Evolutionary conservation across 2,797 vertebrate genomes (phyloP).

Genomic region (Borostomias antarcticus): DNA sequence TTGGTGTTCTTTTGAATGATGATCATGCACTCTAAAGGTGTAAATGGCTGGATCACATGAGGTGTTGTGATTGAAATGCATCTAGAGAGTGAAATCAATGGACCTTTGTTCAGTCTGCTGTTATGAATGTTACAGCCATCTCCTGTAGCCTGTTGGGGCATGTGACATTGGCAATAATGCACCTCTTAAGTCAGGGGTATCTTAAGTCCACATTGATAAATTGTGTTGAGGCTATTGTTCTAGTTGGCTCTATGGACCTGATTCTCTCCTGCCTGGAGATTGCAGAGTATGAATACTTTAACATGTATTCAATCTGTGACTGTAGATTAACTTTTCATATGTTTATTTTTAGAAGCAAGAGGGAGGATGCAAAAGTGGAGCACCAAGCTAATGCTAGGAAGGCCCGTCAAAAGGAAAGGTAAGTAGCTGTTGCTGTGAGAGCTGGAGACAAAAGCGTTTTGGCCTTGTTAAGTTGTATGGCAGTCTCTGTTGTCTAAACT

Average conservation of each 20-base stretch:
- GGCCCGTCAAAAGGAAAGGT: constrained; percentile 87
- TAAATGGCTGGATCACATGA: constrained; percentile 18
- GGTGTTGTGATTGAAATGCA: constrained; percentile 34
- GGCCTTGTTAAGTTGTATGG: neutral
- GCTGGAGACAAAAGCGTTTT: neutral
- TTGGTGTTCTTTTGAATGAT: too few species aligned
- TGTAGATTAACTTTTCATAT: too few species aligned
- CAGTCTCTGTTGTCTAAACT: neutral
- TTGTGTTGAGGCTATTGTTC: too few species aligned
- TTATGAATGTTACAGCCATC: constrained; percentile 48
- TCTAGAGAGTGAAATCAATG: constrained; percentile 53
- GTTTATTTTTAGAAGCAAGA: too few species aligned
- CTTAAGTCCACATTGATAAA: neutral
- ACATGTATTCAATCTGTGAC: too few species aligned
- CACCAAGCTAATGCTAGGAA: constrained; percentile 80
- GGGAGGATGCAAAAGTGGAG: constrained; percentile 70
- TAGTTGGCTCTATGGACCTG: too few species aligned
- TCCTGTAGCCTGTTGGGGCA: constrained; percentile 57
- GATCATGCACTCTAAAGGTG: too few species aligned
- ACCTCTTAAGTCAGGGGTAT: neutral
- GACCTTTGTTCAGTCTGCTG: constrained; percentile 47
- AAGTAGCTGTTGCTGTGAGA: constrained; percentile 26
- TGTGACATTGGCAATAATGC: constrained; percentile 21
- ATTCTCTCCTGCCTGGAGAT: too few species aligned
- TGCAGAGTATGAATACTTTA: too few species aligned